Base-by-base conservation (phyloP, 2,113 vertebrate genomes). In the Toxotes jaculatrix region DNA sequence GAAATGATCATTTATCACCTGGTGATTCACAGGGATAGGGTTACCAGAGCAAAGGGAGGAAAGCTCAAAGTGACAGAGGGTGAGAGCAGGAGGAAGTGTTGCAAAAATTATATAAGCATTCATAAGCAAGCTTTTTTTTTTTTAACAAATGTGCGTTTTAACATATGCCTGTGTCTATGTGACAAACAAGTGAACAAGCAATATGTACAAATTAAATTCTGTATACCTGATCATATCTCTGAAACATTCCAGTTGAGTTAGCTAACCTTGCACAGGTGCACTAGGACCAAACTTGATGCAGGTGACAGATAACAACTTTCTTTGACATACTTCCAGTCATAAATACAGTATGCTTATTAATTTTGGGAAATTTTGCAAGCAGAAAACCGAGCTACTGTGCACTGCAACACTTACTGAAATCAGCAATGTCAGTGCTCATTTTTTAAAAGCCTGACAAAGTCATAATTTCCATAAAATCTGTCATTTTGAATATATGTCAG, bases 1-100 rank as follows among this genome's bases (percentile, higher is more conserved):
- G 91, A 93, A 93, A 93, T 93, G 85, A 92, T 93, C 92, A 94
- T 95, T 95, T 96, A 94, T 95, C 94, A 95, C 93, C 88, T 92
- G 89, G 61, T 91, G 91, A 94, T 95, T 96, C 92, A 92, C 83
- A 60, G 84, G 85, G 90, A 92, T 96, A 87, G 82, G 76, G 91
- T 95, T 94, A 93, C 94, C 42, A 64, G 61, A 78, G 85, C 40
- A 61, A 80, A 82, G 49, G 73, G 60, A 71, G 59, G 75, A 82
- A 75, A 62, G 70, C 72, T 80, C 82, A 81, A 73, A 68, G 85
- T 34, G 47, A 67, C 27, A 3, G 64, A 68, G 73, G 67, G 57
- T 76, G 23, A 66, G 43, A 64, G 32, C 57, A 67, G 21, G 63
- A 79, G 76, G 40, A 75, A 56, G 11, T 69, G 12, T 10, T 71